Evolutionary conservation across 2,888 invertebrate genomes (phyloP).

Genomic region (Ectemnius continuus): DNA sequence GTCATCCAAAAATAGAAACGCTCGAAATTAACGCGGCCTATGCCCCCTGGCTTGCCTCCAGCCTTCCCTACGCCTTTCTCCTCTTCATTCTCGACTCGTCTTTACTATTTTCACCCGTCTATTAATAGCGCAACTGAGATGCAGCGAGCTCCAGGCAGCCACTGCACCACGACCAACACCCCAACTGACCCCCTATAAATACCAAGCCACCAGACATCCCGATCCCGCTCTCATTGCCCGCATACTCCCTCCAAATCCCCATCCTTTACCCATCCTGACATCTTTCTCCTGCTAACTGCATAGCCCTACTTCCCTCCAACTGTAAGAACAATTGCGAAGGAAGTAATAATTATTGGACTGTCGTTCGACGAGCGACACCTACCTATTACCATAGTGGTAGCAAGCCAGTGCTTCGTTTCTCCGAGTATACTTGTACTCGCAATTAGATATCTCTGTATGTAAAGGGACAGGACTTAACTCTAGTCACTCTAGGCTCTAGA

Average conservation of each 20-base stretch:
- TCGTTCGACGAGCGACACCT: too few species aligned
- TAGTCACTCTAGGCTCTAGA: too few species aligned
- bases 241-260: neutral
- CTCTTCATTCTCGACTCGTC: slow-evolving; percentile 60
- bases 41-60: slow-evolving; percentile 53
- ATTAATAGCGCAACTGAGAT: slow-evolving; percentile 46
- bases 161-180: neutral
- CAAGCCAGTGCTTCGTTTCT: too few species aligned
- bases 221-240: neutral
- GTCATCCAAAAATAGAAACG: slow-evolving; percentile 60
- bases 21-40: slow-evolving; percentile 65
- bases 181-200: neutral
- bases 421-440: too few species aligned
- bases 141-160: neutral
- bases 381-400: too few species aligned
- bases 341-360: too few species aligned
- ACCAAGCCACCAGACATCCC: neutral
- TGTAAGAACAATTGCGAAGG: neutral
- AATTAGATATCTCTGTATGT: too few species aligned
- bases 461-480: too few species aligned
- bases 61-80: slow-evolving; percentile 50
- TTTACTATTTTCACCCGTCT: slow-evolving; percentile 62
- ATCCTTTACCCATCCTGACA: too few species aligned
- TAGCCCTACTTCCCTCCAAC: neutral
- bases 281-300: too few species aligned